These are phyloP conservation scores for Rousettus madagascariensis DNA, from an alignment of 2,797 vertebrate species.

Conservation along the genomic window DNA sequence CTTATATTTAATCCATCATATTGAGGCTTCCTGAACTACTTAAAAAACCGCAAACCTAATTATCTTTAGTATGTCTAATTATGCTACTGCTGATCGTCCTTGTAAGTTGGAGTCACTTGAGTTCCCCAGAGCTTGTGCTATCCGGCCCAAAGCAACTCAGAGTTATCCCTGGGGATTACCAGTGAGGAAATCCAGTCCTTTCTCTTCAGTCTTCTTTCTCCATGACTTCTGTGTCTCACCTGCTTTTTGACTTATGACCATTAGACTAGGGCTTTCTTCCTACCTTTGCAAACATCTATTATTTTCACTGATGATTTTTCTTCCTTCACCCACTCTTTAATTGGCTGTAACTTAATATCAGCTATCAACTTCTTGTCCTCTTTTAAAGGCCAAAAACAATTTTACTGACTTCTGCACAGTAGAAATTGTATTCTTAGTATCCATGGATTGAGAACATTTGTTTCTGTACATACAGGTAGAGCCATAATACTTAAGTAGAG, in stretches of 20 bases:
- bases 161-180: not conserved
- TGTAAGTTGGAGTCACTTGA: not conserved
- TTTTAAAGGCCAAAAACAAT: not conserved
- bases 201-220: not conserved
- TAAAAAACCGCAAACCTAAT: not conserved
- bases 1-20: not conserved
- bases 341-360: not conserved
- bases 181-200: not conserved
- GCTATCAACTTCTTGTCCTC: not conserved
- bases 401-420: not conserved
- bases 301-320: not conserved
- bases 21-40: not conserved
- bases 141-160: not conserved
- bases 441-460: not conserved
- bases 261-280: not conserved
- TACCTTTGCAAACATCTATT: not conserved
- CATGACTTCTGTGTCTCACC: not conserved
- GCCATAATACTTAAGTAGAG: not conserved
- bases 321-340: not conserved
- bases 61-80: not conserved
- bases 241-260: not conserved
- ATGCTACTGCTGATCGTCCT: not conserved
- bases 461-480: not conserved
- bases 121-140: not conserved
- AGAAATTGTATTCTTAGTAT: not conserved